Percentiles rank a stretch among this genome's conserved stretches.
Evolutionary conservation across 2,797 vertebrate species (phyloP).

Genomic region (Eulemur albifrons): DNA sequence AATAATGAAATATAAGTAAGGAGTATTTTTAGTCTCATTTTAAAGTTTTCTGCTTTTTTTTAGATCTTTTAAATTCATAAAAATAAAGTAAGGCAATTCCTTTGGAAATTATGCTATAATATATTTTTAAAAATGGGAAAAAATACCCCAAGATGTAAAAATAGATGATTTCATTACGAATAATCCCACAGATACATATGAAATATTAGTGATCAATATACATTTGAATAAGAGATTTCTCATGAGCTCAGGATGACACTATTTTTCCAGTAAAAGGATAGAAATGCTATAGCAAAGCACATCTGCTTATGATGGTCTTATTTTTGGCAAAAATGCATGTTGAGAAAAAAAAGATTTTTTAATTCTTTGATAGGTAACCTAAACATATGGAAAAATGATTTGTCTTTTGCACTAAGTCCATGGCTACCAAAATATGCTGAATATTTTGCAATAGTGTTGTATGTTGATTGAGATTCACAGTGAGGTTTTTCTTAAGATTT

Average conservation of each 20-base stretch:
- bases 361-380: not conserved
- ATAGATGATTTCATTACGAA: not conserved
- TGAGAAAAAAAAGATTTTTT: not conserved
- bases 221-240: not conserved
- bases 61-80: not conserved
- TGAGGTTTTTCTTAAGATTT: not conserved
- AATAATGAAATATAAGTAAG: conserved; percentile 64
- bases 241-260: not conserved
- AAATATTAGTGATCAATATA: not conserved
- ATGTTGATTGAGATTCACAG: not conserved
- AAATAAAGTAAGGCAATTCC: not conserved
- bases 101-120: not conserved
- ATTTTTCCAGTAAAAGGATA: not conserved
- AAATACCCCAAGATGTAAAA: not conserved
- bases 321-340: not conserved
- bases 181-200: not conserved
- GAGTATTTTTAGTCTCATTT: conserved; percentile 1
- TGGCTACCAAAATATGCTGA: not conserved
- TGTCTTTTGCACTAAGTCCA: not conserved
- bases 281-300: not conserved
- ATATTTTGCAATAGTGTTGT: not conserved
- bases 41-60: not conserved
- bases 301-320: not conserved
- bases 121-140: not conserved
- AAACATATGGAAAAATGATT: not conserved